These are phyloP conservation scores for Yoshiicerus persimilis DNA, from an alignment of 1,140 invertebrate genomes.

Conservation along the genomic window DNA sequence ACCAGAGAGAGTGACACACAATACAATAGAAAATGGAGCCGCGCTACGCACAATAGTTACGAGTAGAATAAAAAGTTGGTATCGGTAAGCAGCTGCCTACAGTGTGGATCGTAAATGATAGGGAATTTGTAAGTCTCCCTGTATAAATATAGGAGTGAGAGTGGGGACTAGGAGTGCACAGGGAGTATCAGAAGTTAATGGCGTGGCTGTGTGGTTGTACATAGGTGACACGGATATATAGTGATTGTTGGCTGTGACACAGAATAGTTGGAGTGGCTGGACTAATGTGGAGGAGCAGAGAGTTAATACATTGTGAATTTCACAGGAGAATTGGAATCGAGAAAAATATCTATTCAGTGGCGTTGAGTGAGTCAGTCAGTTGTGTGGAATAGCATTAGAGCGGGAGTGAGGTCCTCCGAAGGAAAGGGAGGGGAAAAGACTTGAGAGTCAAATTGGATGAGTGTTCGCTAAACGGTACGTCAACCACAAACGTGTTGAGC, in stretches of 20 bases:
- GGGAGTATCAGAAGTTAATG: too few species aligned
- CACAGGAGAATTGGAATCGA: not conserved
- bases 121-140: too few species aligned
- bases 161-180: too few species aligned
- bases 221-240: not conserved
- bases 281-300: not conserved
- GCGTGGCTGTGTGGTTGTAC: too few species aligned
- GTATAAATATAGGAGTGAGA: too few species aligned
- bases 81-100: too few species aligned
- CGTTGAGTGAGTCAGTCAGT: not conserved
- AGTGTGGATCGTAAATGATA: too few species aligned
- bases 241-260: not conserved
- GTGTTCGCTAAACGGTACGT: slow-evolving; percentile 39
- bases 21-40: too few species aligned
- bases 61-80: not conserved
- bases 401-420: not conserved
- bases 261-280: not conserved
- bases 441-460: slow-evolving; percentile 35
- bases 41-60: not conserved
- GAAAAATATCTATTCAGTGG: not conserved
- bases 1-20: not conserved
- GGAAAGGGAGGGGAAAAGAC: not conserved
- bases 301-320: not conserved
- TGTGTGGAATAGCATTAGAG: not conserved
- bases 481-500: slow-evolving; percentile 44